Base-by-base conservation (phyloP, 2,113 vertebrate species). In the Ranitomeya variabilis region DNA sequence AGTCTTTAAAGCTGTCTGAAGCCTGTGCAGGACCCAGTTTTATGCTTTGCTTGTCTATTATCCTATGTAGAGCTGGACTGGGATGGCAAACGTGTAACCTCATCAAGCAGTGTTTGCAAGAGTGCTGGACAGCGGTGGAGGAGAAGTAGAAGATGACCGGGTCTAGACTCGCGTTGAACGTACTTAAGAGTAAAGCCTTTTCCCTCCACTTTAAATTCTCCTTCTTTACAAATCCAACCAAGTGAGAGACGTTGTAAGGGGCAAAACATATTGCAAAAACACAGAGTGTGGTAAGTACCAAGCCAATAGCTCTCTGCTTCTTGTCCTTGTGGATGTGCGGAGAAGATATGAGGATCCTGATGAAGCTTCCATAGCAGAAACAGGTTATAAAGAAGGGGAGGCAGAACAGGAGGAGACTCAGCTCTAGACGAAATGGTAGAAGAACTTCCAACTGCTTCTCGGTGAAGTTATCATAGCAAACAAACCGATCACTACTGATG, bases 211-310 rank as follows among this genome's bases (percentile, higher is more conserved):
- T 0, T 0, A 94, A 94, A 71, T 94, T 96, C 0, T 81, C 0
- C 0, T 19, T n/a, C 55, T 69, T 54, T 0, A 94, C 0, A 66
- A 91, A 97, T 52, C 96, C 95, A 71, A 96, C 16, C 1, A 96
- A 0, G 1, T 97, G 96, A 18, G 96, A 95, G 1, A 91, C 0
- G n/a, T 95, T 96, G 74, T 92, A 96, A 0, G 96, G 96, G 12
- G 95, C 18, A 0, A 97, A 97, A 76, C 96, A 97, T 69, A 97
- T 16, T 0, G 95, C 91, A 0, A 97, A 98, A 45, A 97, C 96
- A 80, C 95, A 60, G 31, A 97, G 89, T 0, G 96, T 97, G 71
- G 95, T 94, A 0, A 93, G 52, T 6, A 95, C 94, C 64, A 98
- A 91, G 18, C 96, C 96, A 0, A 94, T 93, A 81, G 96, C 96